Evolutionary conservation across 2,888 invertebrate species (phyloP), one percentile per base, ranked within the genome.

Genomic region (Pseudococcus jackbeardsleyi): DNA sequence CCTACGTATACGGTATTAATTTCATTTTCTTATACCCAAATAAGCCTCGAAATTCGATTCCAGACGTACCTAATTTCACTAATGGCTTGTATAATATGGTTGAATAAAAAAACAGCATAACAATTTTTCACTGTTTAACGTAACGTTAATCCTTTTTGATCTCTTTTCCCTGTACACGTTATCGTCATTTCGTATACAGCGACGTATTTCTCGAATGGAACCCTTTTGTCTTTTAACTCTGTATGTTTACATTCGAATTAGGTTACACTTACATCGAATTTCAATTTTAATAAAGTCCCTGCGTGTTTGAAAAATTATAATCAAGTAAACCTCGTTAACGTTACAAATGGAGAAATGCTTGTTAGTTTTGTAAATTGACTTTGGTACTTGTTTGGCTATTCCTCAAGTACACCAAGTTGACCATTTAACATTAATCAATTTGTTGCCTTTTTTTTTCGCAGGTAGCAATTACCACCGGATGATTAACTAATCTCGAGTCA

Each of bases 141-240:
- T 82, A 46, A 82, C 79, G 42, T 82, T 82, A 82, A 82, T 82
- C 79, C 79, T 82, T 82, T 82, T 82, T 82, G 79, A 82, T 82
- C 42, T 82, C 17, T 82, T 82, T 82, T 82, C 42, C 79, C 42
- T 82, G 46, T 82, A 82, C 79, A 82, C 79, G 79, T 82, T 46
- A 82, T 82, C 19, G 19, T 39, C 39, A 77, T 77, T 82, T 46
- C 46, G 79, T 82, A 72, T 72, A 72, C 12, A 42, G 39, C 77
- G 77, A 42, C 79, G 11, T 64, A 64, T 22, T 64, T 64, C 64
- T 22, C 17, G 17, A 77, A 9, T 17, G 5, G 77, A 39, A 77
- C 77, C 77, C 77, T 77, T 77, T 77, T 77, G 77, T 77, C 33
- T 33, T 77, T 39, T 46, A 82, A 46, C 79, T 12, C 46, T 8